phyloP scores from a whole-genome alignment of 2,888 invertebrate species.

The Idaea straminata region DNA sequence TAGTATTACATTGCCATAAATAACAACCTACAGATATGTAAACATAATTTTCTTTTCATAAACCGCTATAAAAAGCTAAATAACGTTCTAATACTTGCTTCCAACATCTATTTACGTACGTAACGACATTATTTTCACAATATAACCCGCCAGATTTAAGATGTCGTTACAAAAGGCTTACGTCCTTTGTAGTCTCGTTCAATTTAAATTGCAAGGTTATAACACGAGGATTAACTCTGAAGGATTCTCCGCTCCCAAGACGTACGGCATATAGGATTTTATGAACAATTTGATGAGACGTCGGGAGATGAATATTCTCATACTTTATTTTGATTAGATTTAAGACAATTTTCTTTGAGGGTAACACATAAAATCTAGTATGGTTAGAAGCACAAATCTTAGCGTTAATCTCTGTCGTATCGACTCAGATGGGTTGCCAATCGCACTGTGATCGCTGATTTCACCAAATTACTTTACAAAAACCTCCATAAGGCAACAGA shows the following conservation, averaged over 20 bases:
- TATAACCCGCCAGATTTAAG: not conserved
- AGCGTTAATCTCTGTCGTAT: too few relatives aligned
- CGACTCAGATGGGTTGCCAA: too few relatives aligned
- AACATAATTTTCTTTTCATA: too few relatives aligned
- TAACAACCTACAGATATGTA: too few relatives aligned
- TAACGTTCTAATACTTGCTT: not conserved
- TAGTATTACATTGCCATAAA: too few relatives aligned
- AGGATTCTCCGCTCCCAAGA: not conserved
- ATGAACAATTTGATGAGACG: not conserved
- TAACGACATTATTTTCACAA: constrained; percentile 1
- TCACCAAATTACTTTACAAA: too few relatives aligned
- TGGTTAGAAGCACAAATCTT: too few relatives aligned
- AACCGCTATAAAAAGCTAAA: not conserved
- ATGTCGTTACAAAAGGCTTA: not conserved
- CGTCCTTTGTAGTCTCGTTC: not conserved
- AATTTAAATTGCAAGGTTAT: not conserved
- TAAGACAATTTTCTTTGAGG: not conserved
- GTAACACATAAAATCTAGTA: not conserved
- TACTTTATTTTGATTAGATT: not conserved
- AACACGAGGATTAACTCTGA: not conserved
- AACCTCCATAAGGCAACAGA: too few relatives aligned
- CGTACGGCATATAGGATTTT: not conserved
- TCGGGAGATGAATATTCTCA: not conserved
- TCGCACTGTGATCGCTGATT: too few relatives aligned
- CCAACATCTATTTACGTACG: not conserved